Evolutionary conservation across 2,113 vertebrate species (phyloP).

Genomic region (Nibea albiflora): DNA sequence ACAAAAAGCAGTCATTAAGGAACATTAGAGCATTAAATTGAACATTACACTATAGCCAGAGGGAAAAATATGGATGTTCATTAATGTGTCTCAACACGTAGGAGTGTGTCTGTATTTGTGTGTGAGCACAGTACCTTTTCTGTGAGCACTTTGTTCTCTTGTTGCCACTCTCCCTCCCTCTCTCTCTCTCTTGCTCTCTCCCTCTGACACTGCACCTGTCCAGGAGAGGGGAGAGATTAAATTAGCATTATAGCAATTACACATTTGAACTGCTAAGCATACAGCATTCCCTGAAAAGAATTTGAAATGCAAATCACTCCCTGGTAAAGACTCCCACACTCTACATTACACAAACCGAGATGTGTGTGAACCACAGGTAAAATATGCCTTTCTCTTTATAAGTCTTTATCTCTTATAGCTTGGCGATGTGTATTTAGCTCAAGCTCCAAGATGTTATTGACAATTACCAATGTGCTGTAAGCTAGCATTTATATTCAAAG

Average conservation of each 20-base stretch:
- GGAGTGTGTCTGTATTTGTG: slow-evolving; percentile 43
- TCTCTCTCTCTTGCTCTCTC: background rate
- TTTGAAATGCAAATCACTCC: slow-evolving; percentile 54
- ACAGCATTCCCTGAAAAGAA: slow-evolving; percentile 29
- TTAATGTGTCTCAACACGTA: slow-evolving; percentile 55
- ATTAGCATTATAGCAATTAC: slow-evolving; percentile 60
- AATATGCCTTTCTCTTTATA: background rate
- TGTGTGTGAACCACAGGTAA: slow-evolving; percentile 20
- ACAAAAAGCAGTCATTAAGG: slow-evolving; percentile 75
- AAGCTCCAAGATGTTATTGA: background rate
- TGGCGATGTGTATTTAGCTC: slow-evolving; percentile 4
- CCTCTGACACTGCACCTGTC: slow-evolving; percentile 61
- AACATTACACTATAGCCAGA: slow-evolving; percentile 72
- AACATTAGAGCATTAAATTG: slow-evolving; percentile 78
- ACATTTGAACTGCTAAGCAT: slow-evolving; percentile 42
- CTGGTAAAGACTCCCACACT: slow-evolving; percentile 41
- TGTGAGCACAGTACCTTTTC: slow-evolving; percentile 57
- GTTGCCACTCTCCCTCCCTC: slow-evolving; percentile 34
- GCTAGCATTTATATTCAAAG: slow-evolving; percentile 28
- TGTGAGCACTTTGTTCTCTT: slow-evolving; percentile 52
- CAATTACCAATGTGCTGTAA: slow-evolving; percentile 38
- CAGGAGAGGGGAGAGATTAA: slow-evolving; percentile 46
- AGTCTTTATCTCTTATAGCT: slow-evolving; percentile 11
- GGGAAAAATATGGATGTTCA: slow-evolving; percentile 65
- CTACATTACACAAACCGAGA: background rate